These are phyloP conservation scores for Caprella mutica DNA, from an alignment of 2,888 invertebrate species.

Conservation along the genomic window DNA sequence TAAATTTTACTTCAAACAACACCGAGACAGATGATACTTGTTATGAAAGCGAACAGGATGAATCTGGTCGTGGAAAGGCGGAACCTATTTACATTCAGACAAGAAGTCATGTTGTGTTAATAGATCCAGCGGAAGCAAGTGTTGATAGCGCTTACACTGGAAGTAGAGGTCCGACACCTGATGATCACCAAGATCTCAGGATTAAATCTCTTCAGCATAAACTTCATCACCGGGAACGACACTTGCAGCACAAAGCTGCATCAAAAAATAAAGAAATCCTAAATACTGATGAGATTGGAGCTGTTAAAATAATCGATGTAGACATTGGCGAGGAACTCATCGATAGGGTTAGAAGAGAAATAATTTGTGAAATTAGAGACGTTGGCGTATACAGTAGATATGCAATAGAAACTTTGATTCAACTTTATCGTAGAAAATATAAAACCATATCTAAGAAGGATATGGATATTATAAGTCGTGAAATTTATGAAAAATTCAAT, in stretches of 20 bases:
- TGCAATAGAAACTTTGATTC: not conserved
- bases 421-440: slow-evolving; percentile 5
- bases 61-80: not conserved
- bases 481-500: not conserved
- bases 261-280: too few relatives aligned
- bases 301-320: too few relatives aligned
- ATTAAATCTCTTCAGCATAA: not conserved
- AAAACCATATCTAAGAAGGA: not conserved
- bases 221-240: slow-evolving; percentile 3
- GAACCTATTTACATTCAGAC: not conserved
- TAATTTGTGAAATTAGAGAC: not conserved
- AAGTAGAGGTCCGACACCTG: slow-evolving; percentile 28
- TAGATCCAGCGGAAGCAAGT: slow-evolving; percentile 24
- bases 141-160: slow-evolving; percentile 32
- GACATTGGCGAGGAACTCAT: not conserved
- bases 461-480: not conserved
- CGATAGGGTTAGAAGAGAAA: not conserved
- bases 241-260: slow-evolving; percentile 7
- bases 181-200: not conserved
- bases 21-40: slow-evolving; percentile 8
- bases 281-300: too few relatives aligned
- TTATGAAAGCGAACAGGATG: slow-evolving; percentile 3
- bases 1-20: slow-evolving; percentile 1
- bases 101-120: not conserved
- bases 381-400: not conserved